phyloP scores from a whole-genome alignment of 2,888 invertebrate species.

The Phlogophora meticulosa region DNA sequence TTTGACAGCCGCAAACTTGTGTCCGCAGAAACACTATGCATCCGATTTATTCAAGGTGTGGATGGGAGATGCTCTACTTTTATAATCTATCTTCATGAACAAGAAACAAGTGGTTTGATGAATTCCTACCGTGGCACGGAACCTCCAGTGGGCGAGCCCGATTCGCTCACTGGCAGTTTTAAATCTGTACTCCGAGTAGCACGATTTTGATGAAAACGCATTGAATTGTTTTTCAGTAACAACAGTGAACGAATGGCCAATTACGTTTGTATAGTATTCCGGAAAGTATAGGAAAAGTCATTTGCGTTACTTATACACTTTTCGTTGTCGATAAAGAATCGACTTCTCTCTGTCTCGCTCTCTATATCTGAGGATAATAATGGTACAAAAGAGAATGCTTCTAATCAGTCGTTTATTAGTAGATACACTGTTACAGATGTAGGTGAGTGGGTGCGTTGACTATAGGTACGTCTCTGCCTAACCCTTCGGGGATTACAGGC shows the following conservation, averaged over 20 bases:
- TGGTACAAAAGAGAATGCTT: no score
- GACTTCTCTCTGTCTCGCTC: neutral
- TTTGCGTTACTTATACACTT: neutral
- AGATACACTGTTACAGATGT: no score
- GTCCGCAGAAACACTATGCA: slow-evolving; percentile 21
- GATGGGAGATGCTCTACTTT: slow-evolving; percentile 43
- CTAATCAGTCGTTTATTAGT: no score
- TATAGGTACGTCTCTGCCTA: no score
- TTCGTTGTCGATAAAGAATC: neutral
- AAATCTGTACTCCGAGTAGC: neutral
- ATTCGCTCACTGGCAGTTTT: neutral
- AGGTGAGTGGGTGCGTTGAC: no score
- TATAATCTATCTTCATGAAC: no score
- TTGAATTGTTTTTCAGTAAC: neutral
- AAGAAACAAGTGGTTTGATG: no score
- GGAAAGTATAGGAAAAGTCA: neutral
- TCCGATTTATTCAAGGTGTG: slow-evolving; percentile 9
- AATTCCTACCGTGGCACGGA: no score
- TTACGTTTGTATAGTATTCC: neutral
- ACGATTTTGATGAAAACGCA: slow-evolving; percentile 6
- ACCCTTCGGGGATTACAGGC: no score
- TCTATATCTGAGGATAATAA: no score
- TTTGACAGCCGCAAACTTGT: slow-evolving; percentile 31
- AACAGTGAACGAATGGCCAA: neutral
- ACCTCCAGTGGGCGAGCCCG: no score